Base-by-base conservation (phyloP, 2,888 invertebrate genomes). In the Sepioteuthis lessoniana region DNA sequence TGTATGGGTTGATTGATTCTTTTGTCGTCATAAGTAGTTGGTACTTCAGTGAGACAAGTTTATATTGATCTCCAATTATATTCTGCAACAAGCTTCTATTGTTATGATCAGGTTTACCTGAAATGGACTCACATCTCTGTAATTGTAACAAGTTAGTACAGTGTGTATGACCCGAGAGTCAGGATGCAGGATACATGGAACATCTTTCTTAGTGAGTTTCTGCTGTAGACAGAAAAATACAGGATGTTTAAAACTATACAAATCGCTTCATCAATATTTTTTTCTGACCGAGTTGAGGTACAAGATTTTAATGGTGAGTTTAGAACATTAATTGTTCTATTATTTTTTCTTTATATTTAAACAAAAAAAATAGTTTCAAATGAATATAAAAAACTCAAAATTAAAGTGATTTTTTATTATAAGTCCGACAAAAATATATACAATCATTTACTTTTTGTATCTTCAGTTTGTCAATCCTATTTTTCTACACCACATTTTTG, bases 61-160 rank as follows among this genome's bases (percentile, higher is more conserved):
- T 7, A 31, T 60, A 60, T 60, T 60, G 60, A 60, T 60, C 60
- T 31, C 60, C 60, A 31, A 60, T 60, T 31, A 60, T 31, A 60
- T 60, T 31, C 31, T 50, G 50, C 21, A 21, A 55, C n/a, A 76
- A 8, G 76, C n/a, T 0, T 76, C n/a, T 10, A 76, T 76, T 76
- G 76, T 76, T 76, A 10, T 25, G n/a, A n/a, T 76, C 76, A n/a
- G n/a, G 76, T 76, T n/a, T 76, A 76, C 31, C n/a, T 76, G 76
- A n/a, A 76, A 8, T 76, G 76, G 76, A 76, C 76, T 76, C 16
- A n/a, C n/a, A 10, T 31, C 76, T 76, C 10, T 76, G n/a, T 10
- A 76, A n/a, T 76, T 76, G 76, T 76, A n/a, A 76, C 8, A 76
- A 76, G 76, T 76, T 76, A 76, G 76, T 76, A 76, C 76, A 76